These are phyloP conservation scores for Nannospalax galili DNA, from an alignment of 2,113 vertebrate species.

Conservation along the genomic window DNA sequence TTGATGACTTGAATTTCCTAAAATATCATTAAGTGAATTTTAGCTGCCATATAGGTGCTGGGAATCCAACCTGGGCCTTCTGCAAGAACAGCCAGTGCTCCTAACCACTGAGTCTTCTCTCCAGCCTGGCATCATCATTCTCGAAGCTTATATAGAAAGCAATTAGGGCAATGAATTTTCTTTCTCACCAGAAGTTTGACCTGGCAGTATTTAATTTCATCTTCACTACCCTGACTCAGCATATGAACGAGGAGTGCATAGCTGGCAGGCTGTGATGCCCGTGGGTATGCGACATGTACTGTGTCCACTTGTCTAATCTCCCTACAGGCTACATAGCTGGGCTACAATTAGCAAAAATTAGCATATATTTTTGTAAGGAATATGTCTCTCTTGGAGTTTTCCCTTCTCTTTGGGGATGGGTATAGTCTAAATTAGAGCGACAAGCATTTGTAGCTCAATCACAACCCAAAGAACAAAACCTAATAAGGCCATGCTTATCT, in stretches of 20 bases:
- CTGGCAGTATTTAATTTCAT: background rate
- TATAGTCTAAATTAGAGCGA: background rate
- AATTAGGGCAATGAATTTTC: background rate
- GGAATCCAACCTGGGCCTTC: no score
- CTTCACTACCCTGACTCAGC: background rate
- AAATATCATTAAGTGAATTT: background rate
- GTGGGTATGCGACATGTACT: background rate
- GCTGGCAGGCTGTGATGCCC: background rate
- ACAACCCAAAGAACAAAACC: background rate
- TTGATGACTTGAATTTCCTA: background rate
- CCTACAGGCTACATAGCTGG: background rate
- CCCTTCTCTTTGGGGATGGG: background rate
- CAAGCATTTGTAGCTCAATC: background rate
- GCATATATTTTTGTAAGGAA: background rate
- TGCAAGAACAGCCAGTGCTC: no score
- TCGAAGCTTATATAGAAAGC: background rate
- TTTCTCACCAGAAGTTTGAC: background rate
- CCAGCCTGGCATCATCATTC: background rate
- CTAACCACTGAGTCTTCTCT: no score
- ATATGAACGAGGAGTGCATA: background rate
- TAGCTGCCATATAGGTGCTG: no score
- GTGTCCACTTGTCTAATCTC: background rate
- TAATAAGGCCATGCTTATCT: no score
- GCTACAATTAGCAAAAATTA: background rate
- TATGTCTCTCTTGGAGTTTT: background rate